Base-by-base conservation (phyloP, 2,888 invertebrate genomes). In the Leptinotarsa tumamoca region DNA sequence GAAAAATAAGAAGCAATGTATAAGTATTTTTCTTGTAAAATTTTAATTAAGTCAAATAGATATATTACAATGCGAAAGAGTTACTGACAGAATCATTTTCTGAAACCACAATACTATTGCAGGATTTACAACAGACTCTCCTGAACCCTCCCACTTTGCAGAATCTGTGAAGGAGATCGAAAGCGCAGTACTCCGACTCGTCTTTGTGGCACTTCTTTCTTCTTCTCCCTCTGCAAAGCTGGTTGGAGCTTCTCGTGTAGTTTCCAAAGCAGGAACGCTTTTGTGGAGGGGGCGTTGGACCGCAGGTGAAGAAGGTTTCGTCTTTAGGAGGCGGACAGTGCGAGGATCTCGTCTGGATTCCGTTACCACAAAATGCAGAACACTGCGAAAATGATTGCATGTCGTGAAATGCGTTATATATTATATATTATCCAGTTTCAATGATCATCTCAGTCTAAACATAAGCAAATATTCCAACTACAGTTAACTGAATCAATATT, bases 341-440 rank as follows among this genome's bases (percentile, higher is more conserved):
- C 0, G 91, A 87, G 0, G 91, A 79, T 4, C 92, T 89, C 1
- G 89, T 88, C 15, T 92, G 90, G 3, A 91, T 83, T 1, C 93
- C 93, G 1, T 89, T 89, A 0, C 92, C 93, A 82, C 93, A 93
- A 0, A 89, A 90, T 54, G 90, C 88, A 1, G 93, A 93, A 86
- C 93, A 93, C 93, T 93, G 84, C 5, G 21, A 23, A 58, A 14
- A 58, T 17, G 17, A 15, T n/a, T 52, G 52, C 52, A 17, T 52
- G n/a, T 43, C 43, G 10, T 43, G 10, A 43, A 43, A 43, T 43
- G 1, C 13, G 43, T 10, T 3, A 43, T 43, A 43, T 0, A 43
- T 33, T 7, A 43, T 43, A 43, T 33, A 33, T 33, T 7, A 33
- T 33, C 33, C 33, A 33, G 33, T 33, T 33, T 33, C 33, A 33